Percentiles rank a stretch among this genome's conserved stretches.
Evolutionary conservation across 1,140 invertebrate species (phyloP).

Genomic region (Hypsibius dujardini): DNA sequence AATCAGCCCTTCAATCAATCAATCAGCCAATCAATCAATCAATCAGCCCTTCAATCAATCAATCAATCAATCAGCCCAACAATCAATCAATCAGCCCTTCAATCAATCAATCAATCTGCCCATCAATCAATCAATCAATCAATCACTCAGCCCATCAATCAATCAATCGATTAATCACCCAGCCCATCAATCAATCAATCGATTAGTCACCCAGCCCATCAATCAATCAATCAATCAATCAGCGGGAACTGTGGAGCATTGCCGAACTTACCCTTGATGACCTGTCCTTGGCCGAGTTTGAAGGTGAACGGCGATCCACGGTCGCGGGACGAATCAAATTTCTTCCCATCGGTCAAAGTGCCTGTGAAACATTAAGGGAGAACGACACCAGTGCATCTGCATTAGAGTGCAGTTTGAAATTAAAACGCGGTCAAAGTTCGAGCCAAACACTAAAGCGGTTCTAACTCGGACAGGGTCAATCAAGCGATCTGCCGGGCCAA

Average conservation of each 20-base stretch:
- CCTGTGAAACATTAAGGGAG: conserved; percentile 29
- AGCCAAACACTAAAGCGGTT: conserved; percentile 24
- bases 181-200: too few species aligned
- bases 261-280: conserved; percentile 52
- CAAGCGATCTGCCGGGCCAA: not conserved
- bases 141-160: too few species aligned
- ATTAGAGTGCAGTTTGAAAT: conserved; percentile 18
- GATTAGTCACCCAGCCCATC: not conserved
- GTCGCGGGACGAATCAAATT: conserved; percentile 82
- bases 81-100: too few species aligned
- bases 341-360: conserved; percentile 61
- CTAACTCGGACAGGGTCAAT: conserved; percentile 9
- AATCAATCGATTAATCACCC: too few species aligned
- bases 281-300: conserved; percentile 73
- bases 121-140: too few species aligned
- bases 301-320: conserved; percentile 82
- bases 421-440: conserved; percentile 13
- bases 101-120: too few species aligned
- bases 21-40: too few species aligned
- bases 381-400: not conserved
- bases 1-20: too few species aligned
- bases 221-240: not conserved
- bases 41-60: too few species aligned
- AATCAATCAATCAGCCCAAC: too few species aligned
- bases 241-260: not conserved